phyloP scores from a whole-genome alignment of 2,113 vertebrate genomes.

The Coreoperca whiteheadi region DNA sequence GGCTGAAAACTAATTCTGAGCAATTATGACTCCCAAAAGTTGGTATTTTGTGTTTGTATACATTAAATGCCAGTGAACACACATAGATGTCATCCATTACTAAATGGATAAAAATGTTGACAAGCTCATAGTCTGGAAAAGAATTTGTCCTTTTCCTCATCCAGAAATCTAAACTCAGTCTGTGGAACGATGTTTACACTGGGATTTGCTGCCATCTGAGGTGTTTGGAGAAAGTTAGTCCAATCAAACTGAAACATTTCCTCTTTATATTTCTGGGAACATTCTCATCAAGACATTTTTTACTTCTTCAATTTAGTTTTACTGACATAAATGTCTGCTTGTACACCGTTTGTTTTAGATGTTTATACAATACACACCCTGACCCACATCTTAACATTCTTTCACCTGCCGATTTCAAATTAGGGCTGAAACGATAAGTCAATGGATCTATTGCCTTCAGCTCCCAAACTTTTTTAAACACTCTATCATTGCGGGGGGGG shows the following conservation, averaged over 20 bases:
- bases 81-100: not conserved
- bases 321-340: not conserved
- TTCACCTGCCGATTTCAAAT: not conserved
- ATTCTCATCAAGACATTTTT: not conserved
- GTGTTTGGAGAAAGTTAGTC: constrained; percentile 1
- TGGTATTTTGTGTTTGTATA: not conserved
- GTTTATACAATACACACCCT: not conserved
- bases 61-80: not conserved
- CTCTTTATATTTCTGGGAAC: constrained; percentile 1
- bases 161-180: not conserved
- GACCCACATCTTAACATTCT: not conserved
- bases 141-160: not conserved
- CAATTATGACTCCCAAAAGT: not conserved
- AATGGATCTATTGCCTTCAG: no score
- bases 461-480: not conserved
- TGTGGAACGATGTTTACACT: constrained; percentile 4
- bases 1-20: not conserved
- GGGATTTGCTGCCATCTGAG: not conserved
- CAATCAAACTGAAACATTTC: constrained; percentile 4
- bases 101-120: not conserved
- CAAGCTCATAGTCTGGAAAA: not conserved
- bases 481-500: no score
- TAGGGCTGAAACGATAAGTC: not conserved
- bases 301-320: constrained; percentile 3
- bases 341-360: not conserved